phyloP scores from a whole-genome alignment of 2,888 invertebrate species.

The Chaitophorus viminalis region DNA sequence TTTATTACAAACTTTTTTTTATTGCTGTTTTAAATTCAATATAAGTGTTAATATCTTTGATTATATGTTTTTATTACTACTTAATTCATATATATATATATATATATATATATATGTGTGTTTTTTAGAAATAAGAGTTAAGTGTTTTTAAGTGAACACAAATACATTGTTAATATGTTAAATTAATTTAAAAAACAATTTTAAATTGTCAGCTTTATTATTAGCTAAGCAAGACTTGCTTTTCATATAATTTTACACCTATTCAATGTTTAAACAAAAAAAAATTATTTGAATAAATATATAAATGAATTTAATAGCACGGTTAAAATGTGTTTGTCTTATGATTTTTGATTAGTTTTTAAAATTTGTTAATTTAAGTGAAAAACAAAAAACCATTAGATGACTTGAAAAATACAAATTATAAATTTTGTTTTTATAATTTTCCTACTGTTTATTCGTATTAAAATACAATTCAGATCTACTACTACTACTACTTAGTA shows the following conservation, averaged over 20 bases:
- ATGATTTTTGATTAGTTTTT: not conserved
- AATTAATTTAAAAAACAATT: constrained; percentile 22
- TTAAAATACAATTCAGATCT: no score
- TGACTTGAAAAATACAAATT: no score
- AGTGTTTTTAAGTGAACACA: constrained; percentile 19
- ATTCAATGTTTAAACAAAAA: constrained; percentile 40
- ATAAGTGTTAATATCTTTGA: constrained; percentile 54
- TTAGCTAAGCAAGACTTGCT: constrained; percentile 38
- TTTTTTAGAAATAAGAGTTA: constrained; percentile 28
- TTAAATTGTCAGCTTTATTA: constrained; percentile 46
- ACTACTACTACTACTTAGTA: no score
- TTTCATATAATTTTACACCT: constrained; percentile 33
- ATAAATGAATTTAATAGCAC: constrained; percentile 41
- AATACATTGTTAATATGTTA: constrained; percentile 47
- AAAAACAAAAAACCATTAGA: no score
- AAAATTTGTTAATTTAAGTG: not conserved
- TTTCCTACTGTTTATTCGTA: no score
- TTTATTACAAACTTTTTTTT: constrained; percentile 34
- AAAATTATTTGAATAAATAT: constrained; percentile 21
- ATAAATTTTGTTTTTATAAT: no score
- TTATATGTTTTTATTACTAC: constrained; percentile 55
- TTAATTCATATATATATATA: constrained; percentile 37
- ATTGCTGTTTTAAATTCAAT: constrained; percentile 53
- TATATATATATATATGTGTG: no score
- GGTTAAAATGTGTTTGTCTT: not conserved